Conservation (phyloP, 2,888 invertebrate species). For the Cerceris rybyensis region DNA sequence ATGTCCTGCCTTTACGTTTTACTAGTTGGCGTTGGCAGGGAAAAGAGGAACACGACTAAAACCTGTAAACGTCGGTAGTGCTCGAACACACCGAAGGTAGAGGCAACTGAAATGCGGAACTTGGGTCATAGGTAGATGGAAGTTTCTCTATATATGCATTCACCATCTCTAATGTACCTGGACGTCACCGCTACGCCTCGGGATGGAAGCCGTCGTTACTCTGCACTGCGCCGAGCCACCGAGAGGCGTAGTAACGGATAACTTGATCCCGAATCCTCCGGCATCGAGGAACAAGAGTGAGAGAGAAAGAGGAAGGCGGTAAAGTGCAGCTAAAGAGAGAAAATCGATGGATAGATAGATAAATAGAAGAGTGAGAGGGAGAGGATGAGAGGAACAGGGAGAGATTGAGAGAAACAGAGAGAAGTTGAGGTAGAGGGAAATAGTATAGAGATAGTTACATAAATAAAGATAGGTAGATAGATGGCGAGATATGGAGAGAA, state of each 20-base stretch:
- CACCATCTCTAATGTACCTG: constrained; percentile 31
- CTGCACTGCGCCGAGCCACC: constrained; percentile 3
- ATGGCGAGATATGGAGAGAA: too few relatives aligned
- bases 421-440: too few relatives aligned
- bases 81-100: constrained; percentile 6
- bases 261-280: constrained; percentile 40
- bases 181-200: constrained; percentile 22
- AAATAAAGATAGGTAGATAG: too few relatives aligned
- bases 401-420: constrained; percentile 6
- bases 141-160: constrained; percentile 17
- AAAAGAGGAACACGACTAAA: constrained; percentile 27
- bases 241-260: constrained; percentile 20
- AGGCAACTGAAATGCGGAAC: background rate
- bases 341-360: too few relatives aligned
- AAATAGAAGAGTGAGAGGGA: too few relatives aligned
- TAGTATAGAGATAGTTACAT: too few relatives aligned
- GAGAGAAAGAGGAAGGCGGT: too few relatives aligned
- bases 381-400: background rate
- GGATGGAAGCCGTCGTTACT: constrained; percentile 35
- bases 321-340: too few relatives aligned
- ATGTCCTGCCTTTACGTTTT: background rate
- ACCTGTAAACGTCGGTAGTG: constrained; percentile 32
- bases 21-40: constrained; percentile 3
- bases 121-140: background rate
- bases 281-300: background rate